Evolutionary conservation across 2,888 invertebrate species (phyloP), one percentile per base, ranked within the genome.

Genomic region (Hyposoter didymator): DNA sequence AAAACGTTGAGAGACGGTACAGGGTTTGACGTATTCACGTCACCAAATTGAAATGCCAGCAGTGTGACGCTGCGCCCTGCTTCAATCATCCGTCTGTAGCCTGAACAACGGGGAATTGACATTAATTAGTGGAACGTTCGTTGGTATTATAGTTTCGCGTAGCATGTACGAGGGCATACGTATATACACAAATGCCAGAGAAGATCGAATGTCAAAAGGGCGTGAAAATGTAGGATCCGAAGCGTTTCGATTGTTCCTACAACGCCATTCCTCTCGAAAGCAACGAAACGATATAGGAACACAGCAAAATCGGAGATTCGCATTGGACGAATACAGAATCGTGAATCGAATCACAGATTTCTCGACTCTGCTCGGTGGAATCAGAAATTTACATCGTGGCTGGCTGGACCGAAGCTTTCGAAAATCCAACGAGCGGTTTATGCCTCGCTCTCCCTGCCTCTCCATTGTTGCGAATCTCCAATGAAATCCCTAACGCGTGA

Each of bases 71-170:
- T 73, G 43, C 59, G 28, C 74, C 10, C 66, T 14, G 55, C 22
- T 19, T 70, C 69, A 32, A 73, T 52, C 49, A 39, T 67, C 47
- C 75, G 80, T 81, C 73, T 47, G 43, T 59, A 66, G 17, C 49
- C 82, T 62, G 70, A 70, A 80, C 82, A 84, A 84, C 81, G 81
- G 62, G 66, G 74, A 84, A 83, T 87, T 87, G 84, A 86, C 88
- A 87, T 88, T 86, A 86, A 86, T 87, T 88, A 87, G 83, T 84
- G 79, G 69, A 82, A 79, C 82, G 87, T 80, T 84, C 69, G 79
- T 84, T 81, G 81, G 78, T 84, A 66, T 84, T 76, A 81, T 83
- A 79, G 81, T 78, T 66, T 32, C 39, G 45, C 52, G 43, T 45
- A 43, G 28, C 12, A 43, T 28, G 19, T 75, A 49, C 32, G 32